phyloP scores from a whole-genome alignment of 1,140 invertebrate species.

The Muscidifurax raptorellus region DNA sequence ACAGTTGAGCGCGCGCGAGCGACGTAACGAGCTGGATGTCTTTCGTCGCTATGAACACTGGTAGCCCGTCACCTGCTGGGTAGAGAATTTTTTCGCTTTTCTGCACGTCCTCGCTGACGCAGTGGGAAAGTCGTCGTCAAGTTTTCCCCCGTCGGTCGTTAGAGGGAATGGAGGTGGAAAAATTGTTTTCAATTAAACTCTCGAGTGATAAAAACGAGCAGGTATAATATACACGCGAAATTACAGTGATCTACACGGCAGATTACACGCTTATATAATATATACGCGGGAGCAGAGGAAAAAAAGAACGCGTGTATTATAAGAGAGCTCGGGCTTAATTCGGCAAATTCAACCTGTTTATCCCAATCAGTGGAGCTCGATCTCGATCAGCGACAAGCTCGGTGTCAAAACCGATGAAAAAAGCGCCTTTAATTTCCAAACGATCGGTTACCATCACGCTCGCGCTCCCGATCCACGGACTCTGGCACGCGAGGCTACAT shows the following conservation, averaged over 20 bases:
- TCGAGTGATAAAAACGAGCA: background rate
- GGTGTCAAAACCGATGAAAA: constrained; percentile 18
- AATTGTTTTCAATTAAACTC: constrained; percentile 3
- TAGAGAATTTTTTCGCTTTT: background rate
- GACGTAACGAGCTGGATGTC: background rate
- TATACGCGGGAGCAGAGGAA: background rate
- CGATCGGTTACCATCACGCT: constrained; percentile 13
- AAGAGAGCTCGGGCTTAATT: background rate
- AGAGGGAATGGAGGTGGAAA: background rate
- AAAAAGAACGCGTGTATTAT: background rate
- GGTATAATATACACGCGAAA: background rate
- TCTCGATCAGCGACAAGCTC: background rate
- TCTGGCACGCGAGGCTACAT: constrained; percentile 27
- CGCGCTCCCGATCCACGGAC: background rate
- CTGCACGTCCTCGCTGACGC: too few relatives aligned
- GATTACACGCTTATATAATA: background rate
- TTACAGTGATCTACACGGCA: background rate
- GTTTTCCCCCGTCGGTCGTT: background rate
- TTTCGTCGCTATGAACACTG: background rate
- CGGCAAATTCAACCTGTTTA: constrained; percentile 1
- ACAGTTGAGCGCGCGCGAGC: background rate
- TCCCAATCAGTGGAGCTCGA: background rate
- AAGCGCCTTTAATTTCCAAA: constrained; percentile 38
- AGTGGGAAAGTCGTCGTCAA: background rate
- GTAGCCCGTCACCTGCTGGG: background rate